Evolutionary conservation across 2,888 invertebrate species (phyloP), one percentile per base, ranked within the genome.

Genomic region (Schrankia costaestrigalis): DNA sequence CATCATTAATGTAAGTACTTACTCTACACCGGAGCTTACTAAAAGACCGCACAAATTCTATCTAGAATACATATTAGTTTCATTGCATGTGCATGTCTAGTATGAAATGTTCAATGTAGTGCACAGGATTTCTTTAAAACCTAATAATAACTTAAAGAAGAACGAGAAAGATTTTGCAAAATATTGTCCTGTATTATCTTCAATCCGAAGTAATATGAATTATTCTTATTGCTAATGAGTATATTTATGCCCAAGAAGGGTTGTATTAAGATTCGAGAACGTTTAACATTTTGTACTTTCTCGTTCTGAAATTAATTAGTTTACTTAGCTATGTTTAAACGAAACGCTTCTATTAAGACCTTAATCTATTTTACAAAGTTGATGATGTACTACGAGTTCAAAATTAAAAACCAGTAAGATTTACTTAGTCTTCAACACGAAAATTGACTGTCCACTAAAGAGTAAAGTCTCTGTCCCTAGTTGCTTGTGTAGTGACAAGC

Each of bases 401-500:
- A 31, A 41, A 33, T 26, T 32, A 46, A 37, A 39, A 55, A 55
- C 5, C 14, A n/a, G 13, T 8, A n/a, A n/a, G 47, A 55, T 56
- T 59, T 62, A 63, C 58, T 66, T 63, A 58, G 59, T 58, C 63
- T 63, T 64, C 57, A 72, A 72, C 64, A 65, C 45, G 55, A 54
- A 49, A 63, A 67, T 68, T 62, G 60, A 60, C 64, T 56, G 49
- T 60, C 60, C 56, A 58, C 62, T 56, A 64, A n/a, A 54, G 47
- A 61, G 56, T 53, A 54, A 63, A 63, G 58, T 62, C 57, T 63
- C 62, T 51, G 56, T 64, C 69, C 66, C 64, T 58, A 68, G 70
- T 66, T 65, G 58, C 65, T 71, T 75, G 70, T 75, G 70, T 74
- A 76, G 73, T 74, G 75, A 78, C 75, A 78, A 75, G 68, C 72